These are phyloP conservation scores for Minunthozetes semirufus DNA, from an alignment of 2,888 invertebrate species.

Conservation along the genomic window DNA sequence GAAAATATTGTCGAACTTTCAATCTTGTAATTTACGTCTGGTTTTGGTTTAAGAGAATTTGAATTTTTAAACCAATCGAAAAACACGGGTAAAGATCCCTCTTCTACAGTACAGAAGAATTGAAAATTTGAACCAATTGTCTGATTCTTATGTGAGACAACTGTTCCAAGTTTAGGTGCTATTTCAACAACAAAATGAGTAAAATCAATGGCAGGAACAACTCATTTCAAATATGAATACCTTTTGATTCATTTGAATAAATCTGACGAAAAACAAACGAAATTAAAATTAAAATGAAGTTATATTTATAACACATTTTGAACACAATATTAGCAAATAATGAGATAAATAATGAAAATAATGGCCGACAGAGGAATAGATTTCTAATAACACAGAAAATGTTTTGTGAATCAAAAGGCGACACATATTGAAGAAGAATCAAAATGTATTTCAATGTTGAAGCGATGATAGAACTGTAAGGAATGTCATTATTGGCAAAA, in stretches of 20 bases:
- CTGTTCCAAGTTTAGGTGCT: background rate
- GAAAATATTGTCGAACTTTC: constrained; percentile 29
- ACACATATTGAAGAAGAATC: too few relatives aligned
- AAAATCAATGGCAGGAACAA: background rate
- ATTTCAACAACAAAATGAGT: background rate
- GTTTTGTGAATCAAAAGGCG: too few relatives aligned
- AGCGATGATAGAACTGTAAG: too few relatives aligned
- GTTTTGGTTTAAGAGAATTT: background rate
- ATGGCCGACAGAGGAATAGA: too few relatives aligned
- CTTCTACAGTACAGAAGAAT: background rate
- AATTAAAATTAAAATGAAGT: too few relatives aligned
- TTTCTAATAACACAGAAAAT: too few relatives aligned
- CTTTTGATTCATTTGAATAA: background rate
- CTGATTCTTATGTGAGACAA: background rate
- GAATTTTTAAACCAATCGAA: constrained; percentile 27
- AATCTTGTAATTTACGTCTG: background rate
- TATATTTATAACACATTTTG: too few relatives aligned
- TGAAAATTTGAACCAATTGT: background rate
- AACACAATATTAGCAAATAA: too few relatives aligned
- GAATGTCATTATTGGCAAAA: too few relatives aligned
- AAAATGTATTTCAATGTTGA: too few relatives aligned
- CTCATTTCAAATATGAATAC: background rate
- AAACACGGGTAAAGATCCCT: constrained; percentile 9
- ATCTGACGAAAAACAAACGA: too few relatives aligned
- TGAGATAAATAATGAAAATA: too few relatives aligned